Evolutionary conservation across 1,140 invertebrate genomes (phyloP), one percentile per base, ranked within the genome.

Genomic region (Dendroctonus ponderosae): DNA sequence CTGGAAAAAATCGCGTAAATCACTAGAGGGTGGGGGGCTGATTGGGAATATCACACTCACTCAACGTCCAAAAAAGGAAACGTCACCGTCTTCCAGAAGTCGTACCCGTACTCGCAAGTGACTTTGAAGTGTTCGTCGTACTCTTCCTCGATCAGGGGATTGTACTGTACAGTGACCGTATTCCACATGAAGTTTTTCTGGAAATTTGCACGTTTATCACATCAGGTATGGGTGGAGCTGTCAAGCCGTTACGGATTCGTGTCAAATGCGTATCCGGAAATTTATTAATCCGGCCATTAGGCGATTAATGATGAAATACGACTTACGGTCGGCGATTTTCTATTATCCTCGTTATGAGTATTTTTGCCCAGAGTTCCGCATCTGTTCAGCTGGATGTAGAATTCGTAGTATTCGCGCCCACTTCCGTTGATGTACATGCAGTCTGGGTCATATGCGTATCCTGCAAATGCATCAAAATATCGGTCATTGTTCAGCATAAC

Each of bases 111-210:
- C 79, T 96, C 93, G 79, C 94, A 97, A 6, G 93, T 96, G n/a
- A 96, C 93, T 80, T 94, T 93, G 77, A 96, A 96, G 75, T 97
- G 93, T 74, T 97, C 93, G 79, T 97, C 93, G 80, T 91, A 92
- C 77, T 96, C 93, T 78, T 96, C 93, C 77, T 97, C 93, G 66
- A 97, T 96, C 53, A 96, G 78, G 0, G 93, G 87, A 80, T 96
- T 96, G 80, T 97, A 97, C 74, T 96, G 94, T 26, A 96, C 92
- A 2, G 92, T 96, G 44, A 96, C 89, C 1, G 93, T 96, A 77
- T 96, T 96, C 93, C 93, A 96, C 93, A 96, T 96, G 68, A 95
- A 88, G 79, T 96, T 94, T 86, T 95, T 91, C 87, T 91, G 79
- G 48, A 81, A 78, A 51, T 37, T 46, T 26, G 26, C 26, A 26